A percentile compares a stretch with the other conserved stretches of the same genome.
phyloP scores from a whole-genome alignment of 2,113 vertebrate species.

The Ailurus styani region DNA sequence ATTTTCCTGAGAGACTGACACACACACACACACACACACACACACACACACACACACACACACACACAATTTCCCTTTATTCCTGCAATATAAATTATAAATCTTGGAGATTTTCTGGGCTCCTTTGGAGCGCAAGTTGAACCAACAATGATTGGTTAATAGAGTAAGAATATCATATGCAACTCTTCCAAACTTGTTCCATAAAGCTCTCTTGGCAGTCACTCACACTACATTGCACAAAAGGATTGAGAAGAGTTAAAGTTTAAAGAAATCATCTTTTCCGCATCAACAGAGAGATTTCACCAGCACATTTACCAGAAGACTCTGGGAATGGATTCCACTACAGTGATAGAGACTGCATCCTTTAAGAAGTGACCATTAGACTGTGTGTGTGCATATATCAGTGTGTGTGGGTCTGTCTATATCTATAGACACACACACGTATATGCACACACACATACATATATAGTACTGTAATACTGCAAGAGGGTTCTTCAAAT shows the following conservation, averaged over 20 bases:
- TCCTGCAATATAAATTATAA: conserved; percentile 82
- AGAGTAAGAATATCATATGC: conserved; percentile 56
- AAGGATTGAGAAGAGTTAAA: conserved; percentile 60
- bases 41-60: background rate
- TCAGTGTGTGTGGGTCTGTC: too few species aligned
- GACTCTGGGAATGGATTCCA: conserved; percentile 52
- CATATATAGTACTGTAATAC: conserved; percentile 82
- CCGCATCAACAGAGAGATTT: conserved; percentile 64
- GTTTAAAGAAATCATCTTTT: conserved; percentile 65
- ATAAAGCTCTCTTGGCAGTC: conserved; percentile 67
- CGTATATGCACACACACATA: background rate
- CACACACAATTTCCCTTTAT: conserved; percentile 55
- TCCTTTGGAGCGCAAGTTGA: conserved; percentile 63
- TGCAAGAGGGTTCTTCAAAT: conserved; percentile 81
- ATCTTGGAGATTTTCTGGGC: conserved; percentile 75
- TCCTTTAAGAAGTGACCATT: conserved; percentile 80
- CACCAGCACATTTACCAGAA: conserved; percentile 78
- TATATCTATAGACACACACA: too few species aligned
- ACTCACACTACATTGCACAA: conserved; percentile 81
- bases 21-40: conserved; percentile 73
- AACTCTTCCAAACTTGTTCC: conserved; percentile 58
- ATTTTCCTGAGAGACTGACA: conserved; percentile 82
- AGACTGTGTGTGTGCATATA: conserved; percentile 77
- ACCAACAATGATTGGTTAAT: conserved; percentile 64
- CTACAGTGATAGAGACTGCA: conserved; percentile 75